A percentile compares a stretch with the other conserved stretches of the same genome.
Evolutionary conservation across 2,888 invertebrate genomes (phyloP).

Genomic region (Buathra laborator): DNA sequence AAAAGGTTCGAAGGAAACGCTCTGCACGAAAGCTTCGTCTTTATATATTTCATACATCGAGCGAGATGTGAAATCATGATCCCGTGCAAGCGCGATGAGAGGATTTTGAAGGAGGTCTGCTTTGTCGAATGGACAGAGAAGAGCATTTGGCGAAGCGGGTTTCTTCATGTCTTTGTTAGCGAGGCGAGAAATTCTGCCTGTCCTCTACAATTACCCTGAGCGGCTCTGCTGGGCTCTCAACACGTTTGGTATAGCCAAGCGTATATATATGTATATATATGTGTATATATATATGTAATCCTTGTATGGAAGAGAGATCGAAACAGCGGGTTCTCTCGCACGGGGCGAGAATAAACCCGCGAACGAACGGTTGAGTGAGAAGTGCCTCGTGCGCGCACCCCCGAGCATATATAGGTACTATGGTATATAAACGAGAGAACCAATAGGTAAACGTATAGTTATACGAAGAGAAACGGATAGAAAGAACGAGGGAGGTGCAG

Average conservation of each 20-base stretch:
- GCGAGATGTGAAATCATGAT: conserved; percentile 19
- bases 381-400: conserved; percentile 64
- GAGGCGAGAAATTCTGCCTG: conserved; percentile 84
- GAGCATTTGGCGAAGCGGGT: conserved; percentile 65
- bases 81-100: conserved; percentile 28
- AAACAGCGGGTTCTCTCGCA: conserved; percentile 44
- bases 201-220: conserved; percentile 81
- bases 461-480: conserved; percentile 24
- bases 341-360: conserved; percentile 41
- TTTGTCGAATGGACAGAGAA: conserved; percentile 61
- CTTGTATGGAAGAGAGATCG: conserved; percentile 32
- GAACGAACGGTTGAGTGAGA: conserved; percentile 60
- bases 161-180: conserved; percentile 83
- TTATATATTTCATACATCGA: conserved; percentile 22
- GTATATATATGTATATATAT: conserved; percentile 26
- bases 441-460: conserved; percentile 51
- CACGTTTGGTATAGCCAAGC: conserved; percentile 17
- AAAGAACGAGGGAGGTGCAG: conserved; percentile 11
- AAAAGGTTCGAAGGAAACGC: conserved; percentile 4
- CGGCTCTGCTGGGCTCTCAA: conserved; percentile 51
- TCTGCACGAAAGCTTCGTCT: conserved; percentile 16
- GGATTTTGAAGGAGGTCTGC: conserved; percentile 54
- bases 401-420: conserved; percentile 10
- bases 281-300: background rate
- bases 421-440: conserved; percentile 23